Evolutionary conservation across 2,113 vertebrate genomes (phyloP).

Genomic region (Corydoras sp.): DNA sequence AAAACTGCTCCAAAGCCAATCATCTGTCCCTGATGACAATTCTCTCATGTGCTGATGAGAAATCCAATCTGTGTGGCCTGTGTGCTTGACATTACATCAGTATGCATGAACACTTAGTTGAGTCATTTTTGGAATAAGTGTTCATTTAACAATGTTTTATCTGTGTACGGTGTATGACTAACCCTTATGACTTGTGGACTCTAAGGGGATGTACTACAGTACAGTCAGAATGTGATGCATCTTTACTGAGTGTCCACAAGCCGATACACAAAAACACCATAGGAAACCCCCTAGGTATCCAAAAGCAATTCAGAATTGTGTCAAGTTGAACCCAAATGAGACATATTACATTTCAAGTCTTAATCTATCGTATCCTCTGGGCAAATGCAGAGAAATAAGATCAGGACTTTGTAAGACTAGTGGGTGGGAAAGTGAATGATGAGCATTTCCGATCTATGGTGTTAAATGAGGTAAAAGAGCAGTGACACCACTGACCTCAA

Average conservation of each 20-base stretch:
- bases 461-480: conserved; percentile 50
- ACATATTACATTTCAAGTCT: conserved; percentile 30
- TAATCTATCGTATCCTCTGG: conserved; percentile 40
- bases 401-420: conserved; percentile 47
- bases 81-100: conserved; percentile 10
- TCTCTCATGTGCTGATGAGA: conserved; percentile 19
- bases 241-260: neutral
- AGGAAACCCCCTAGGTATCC: conserved; percentile 32
- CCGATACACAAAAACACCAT: conserved; percentile 41
- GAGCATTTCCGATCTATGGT: conserved; percentile 47
- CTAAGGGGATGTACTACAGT: neutral
- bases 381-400: conserved; percentile 52
- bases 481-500: conserved; percentile 20
- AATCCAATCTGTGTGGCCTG: conserved; percentile 13
- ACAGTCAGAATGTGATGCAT: neutral
- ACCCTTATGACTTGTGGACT: neutral
- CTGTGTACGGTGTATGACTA: neutral
- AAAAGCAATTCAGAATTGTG: no score
- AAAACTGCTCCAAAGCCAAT: conserved; percentile 20
- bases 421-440: conserved; percentile 50
- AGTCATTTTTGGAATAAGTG: conserved; percentile 7
- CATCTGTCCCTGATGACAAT: conserved; percentile 31
- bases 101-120: neutral
- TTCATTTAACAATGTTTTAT: neutral
- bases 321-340: conserved; percentile 43